Evolutionary conservation across 2,797 vertebrate species (phyloP), one percentile per base, ranked within the genome.

Genomic region (Microctenopoma stevenorrisi): DNA sequence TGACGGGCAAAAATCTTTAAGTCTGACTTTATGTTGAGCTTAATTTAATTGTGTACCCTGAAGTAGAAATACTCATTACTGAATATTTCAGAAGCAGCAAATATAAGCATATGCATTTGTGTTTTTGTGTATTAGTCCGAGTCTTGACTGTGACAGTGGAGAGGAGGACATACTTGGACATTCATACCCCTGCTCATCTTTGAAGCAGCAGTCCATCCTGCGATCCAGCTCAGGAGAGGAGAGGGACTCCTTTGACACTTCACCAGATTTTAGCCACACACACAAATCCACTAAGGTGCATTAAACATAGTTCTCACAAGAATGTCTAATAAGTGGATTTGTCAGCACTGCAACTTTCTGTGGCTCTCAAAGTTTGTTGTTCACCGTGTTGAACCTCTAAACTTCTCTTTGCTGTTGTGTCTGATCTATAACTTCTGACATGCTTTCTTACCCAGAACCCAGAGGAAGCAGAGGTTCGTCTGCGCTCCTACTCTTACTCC

Each of bases 401-500:
- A 60, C 58, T 14, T 58, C 16, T 59, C 8, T 37, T 48, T 46
- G 3, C 55, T 15, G 26, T 35, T 63, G 37, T 44, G 47, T 4
- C 63, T 77, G 16, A 57, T 64, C 35, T 44, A 7, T 49, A 63
- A 43, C 8, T 28, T 16, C 50, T 55, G 22, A 54, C 52, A 37
- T 38, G 14, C 63, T 48, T 59, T 62, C 55, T 90, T 66, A 30
- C 33, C 38, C 79, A 99, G 97, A 95, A 93, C 72, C 85, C 86
- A 2, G 71, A 93, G 63, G 86, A 92, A 33, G 88, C 93, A 2
- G 97, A 96, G 50, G 78, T 95, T 53, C 96, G 97, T 12, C 95
- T 95, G 5, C 96, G 97, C 58, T 99, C 98, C 12, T 99, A 99
- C 81, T 99, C 97, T 44, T 98, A 95, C 89, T 97, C 97, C 15